These are phyloP conservation scores for Emydura subglobosa DNA, from an alignment of 2,113 vertebrate genomes.

Conservation along the genomic window DNA sequence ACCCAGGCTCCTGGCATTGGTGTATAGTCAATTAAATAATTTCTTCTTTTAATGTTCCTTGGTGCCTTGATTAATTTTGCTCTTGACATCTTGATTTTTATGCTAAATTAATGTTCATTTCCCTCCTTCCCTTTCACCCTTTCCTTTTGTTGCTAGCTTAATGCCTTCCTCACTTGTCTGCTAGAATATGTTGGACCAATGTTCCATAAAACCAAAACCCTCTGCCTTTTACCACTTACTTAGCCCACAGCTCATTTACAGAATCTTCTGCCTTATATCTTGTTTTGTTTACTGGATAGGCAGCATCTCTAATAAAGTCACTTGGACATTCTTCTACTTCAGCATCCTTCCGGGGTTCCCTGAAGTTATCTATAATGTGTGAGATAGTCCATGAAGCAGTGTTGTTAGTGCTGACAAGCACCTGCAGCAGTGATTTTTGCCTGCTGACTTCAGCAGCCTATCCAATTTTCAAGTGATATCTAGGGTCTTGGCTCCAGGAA, in stretches of 20 bases:
- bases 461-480: no score
- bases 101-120: background rate
- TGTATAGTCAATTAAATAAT: background rate
- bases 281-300: background rate
- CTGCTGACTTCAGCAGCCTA: background rate
- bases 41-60: background rate
- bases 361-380: background rate
- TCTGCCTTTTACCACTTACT: background rate
- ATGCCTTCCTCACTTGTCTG: background rate
- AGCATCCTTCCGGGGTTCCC: background rate
- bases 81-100: background rate
- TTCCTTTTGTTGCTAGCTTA: background rate
- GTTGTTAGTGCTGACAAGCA: background rate
- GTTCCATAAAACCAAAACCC: background rate
- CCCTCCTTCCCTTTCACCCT: no score
- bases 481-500: background rate
- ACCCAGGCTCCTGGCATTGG: background rate
- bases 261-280: background rate
- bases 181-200: background rate
- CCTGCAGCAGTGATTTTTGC: background rate
- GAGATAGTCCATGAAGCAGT: background rate
- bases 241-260: background rate
- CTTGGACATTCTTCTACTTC: background rate
- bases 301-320: background rate
- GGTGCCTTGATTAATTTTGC: background rate